phyloP scores from a whole-genome alignment of 2,797 vertebrate genomes.

The Rhyacichthys aspro region DNA sequence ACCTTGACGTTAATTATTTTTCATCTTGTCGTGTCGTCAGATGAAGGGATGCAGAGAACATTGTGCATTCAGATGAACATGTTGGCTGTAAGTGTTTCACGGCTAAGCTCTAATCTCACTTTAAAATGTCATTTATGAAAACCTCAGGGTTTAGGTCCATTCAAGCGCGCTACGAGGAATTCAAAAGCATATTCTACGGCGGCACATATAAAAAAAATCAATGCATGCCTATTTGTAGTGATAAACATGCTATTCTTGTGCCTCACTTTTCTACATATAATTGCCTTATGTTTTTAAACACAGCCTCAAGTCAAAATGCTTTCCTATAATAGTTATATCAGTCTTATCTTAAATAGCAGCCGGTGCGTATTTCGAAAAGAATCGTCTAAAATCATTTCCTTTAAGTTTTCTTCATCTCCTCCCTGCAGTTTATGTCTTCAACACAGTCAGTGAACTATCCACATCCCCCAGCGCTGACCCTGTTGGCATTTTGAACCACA shows the following conservation, averaged over 20 bases:
- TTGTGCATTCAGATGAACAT: constrained; percentile 48
- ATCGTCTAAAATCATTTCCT: constrained; percentile 11
- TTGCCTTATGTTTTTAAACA: not conserved
- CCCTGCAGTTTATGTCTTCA: constrained; percentile 6
- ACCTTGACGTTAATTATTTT: constrained; percentile 60
- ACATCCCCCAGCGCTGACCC: constrained; percentile 42
- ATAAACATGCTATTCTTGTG: not conserved
- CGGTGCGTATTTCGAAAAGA: not conserved
- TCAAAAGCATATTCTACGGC: constrained; percentile 2
- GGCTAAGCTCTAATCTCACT: constrained; percentile 46
- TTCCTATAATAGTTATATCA: no score
- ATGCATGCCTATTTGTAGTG: not conserved
- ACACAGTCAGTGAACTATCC: constrained; percentile 1
- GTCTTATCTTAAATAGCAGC: no score
- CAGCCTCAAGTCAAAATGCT: not conserved
- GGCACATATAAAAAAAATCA: constrained; percentile 8
- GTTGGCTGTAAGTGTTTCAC: constrained; percentile 14
- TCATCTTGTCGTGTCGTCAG: constrained; percentile 28
- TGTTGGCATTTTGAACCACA: constrained; percentile 54
- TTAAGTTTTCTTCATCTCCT: constrained; percentile 29
- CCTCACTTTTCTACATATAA: not conserved
- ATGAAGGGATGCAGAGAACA: constrained; percentile 32
- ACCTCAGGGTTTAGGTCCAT: constrained; percentile 22
- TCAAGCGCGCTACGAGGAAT: constrained; percentile 26
- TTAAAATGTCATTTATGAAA: constrained; percentile 49